Evolutionary conservation across 2,113 vertebrate species (phyloP).

Genomic region (Neolamprologus modestus): DNA sequence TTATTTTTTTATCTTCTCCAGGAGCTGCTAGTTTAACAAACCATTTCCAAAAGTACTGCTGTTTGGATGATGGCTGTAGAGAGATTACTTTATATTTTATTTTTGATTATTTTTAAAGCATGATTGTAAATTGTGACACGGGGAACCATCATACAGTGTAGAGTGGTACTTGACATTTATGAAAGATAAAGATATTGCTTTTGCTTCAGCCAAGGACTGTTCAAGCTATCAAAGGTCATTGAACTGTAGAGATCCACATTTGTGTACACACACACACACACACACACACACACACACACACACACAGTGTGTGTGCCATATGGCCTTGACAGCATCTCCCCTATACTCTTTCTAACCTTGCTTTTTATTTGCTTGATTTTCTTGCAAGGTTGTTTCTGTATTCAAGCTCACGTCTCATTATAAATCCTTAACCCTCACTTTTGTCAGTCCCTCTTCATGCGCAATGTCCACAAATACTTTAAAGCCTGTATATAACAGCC

Average conservation of each 20-base stretch:
- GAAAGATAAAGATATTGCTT: not conserved
- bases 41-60: not conserved
- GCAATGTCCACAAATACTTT: not conserved
- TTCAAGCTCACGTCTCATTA: conserved; percentile 11
- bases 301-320: not conserved
- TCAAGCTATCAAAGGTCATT: not conserved
- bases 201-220: not conserved
- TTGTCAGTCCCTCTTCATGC: not conserved
- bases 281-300: not conserved
- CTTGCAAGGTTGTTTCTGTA: conserved; percentile 5
- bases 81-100: not conserved
- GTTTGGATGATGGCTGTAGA: not conserved
- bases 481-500: conserved; percentile 6
- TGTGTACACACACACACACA: not conserved
- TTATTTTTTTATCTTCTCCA: not conserved
- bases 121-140: not conserved
- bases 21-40: not conserved
- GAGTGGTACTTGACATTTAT: not conserved
- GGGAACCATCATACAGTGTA: not conserved
- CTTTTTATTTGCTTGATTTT: not conserved
- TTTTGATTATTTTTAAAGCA: not conserved
- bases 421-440: conserved; percentile 31
- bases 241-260: not conserved
- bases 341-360: not conserved
- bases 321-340: not conserved